Base-by-base conservation (phyloP, 64 coral and sea anemone species). In the Actinia tenebrosa region DNA sequence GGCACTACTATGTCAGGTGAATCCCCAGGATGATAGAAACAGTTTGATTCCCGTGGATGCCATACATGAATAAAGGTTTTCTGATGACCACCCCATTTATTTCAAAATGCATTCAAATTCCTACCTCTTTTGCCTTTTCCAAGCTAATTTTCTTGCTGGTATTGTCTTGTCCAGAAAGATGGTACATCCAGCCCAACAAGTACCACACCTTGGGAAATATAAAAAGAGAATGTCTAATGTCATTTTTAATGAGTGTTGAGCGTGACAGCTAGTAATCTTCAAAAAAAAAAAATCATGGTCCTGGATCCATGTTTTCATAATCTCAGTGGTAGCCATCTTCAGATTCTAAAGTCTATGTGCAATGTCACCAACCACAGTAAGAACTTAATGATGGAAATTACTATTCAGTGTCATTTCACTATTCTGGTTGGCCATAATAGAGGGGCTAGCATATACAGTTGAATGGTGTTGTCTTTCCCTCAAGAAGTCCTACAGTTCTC, bases 91-190 rank as follows among this genome's bases (percentile, higher is more conserved):
- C 30, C 30, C 30, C 30, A 37, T 37, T 37, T 37, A 75, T 75
- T 3, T 75, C 10, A 27, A 5, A 50, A 50, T 50, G 7, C 3
- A 50, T 50, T 37, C 47, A 5, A 8, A 50, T 50, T 30, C 69
- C 25, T 61, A 97, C 94, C 88, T 97, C 83, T 58, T 91, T 60
- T 52, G 91, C 88, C 77, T 66, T 93, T 87, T 97, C 94, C 83
- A 97, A 79, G 59, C 92, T 91, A 13, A 92, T 55, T 23, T 77
- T 97, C 77, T 89, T 87, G 15, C 81, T 80, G 79, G 75, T 45
- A 80, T 64, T 87, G 20, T 90, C 91, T 23, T 96, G 53, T 62
- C 86, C 80, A 63, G 88, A 62, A 16, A 96, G 71, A 37, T 93
- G 88, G 71, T 92, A 79, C 84, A 96, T 44, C 94, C 90, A 93